Conservation (phyloP, 2,888 invertebrate species). For the Drosophila pseudotakahashii region DNA sequence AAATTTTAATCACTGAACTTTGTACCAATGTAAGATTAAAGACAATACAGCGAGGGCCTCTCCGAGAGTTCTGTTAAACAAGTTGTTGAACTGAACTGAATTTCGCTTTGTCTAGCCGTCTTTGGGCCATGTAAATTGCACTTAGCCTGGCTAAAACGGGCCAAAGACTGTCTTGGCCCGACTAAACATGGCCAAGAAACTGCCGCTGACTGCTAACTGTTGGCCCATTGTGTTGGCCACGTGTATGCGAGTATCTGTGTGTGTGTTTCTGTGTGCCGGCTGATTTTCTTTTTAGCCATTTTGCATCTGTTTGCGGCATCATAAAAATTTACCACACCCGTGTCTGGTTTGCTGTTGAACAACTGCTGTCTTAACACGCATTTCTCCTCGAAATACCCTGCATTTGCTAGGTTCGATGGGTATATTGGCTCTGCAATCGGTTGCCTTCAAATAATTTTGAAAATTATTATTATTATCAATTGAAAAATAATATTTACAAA, state of each 20-base stretch:
- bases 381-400: conserved; percentile 17
- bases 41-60: conserved; percentile 11
- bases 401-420: background rate
- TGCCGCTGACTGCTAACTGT: conserved; percentile 67
- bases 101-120: conserved; percentile 25
- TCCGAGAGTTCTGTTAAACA: background rate
- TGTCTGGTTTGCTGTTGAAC: conserved; percentile 71
- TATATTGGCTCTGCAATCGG: background rate
- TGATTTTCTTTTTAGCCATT: conserved; percentile 67
- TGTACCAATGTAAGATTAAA: background rate
- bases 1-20: no score
- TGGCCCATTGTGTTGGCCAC: conserved; percentile 64
- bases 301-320: conserved; percentile 79
- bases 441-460: background rate
- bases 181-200: conserved; percentile 60
- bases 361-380: conserved; percentile 65
- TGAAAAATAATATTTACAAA: no score
- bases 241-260: conserved; percentile 17
- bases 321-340: conserved; percentile 77
- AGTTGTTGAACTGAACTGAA: background rate
- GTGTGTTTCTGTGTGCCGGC: conserved; percentile 10
- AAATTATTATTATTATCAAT: no score
- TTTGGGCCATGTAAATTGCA: conserved; percentile 41
- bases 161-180: background rate
- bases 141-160: conserved; percentile 1